phyloP scores from a whole-genome alignment of 1,140 invertebrate species.

The Centruroides sculpturatus region DNA sequence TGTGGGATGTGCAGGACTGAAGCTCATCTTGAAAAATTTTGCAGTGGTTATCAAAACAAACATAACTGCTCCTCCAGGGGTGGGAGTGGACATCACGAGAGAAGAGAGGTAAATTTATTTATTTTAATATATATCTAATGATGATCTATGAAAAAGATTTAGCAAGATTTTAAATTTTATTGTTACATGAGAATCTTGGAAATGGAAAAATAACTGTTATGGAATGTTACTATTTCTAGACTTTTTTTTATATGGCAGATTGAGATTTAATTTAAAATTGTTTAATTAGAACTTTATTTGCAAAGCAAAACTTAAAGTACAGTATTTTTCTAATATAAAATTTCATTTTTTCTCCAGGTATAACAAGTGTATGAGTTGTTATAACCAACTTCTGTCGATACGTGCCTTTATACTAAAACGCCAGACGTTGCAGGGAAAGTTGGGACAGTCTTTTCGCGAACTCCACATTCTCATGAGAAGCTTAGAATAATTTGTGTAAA shows the following conservation, averaged over 20 bases:
- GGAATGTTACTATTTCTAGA: no score
- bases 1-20: conserved; percentile 65
- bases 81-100: conserved; percentile 82
- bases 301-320: no score
- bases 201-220: no score
- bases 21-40: conserved; percentile 82
- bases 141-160: no score
- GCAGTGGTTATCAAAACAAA: conserved; percentile 83
- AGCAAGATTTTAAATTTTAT: no score
- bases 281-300: no score
- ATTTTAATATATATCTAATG: not conserved
- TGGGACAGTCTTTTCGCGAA: conserved; percentile 49
- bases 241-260: no score
- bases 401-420: conserved; percentile 46
- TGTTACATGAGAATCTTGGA: no score
- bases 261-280: no score
- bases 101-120: conserved; percentile 69
- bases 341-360: conserved; percentile 34
- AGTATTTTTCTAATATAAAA: no score
- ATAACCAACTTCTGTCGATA: conserved; percentile 47
- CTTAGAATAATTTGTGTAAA: conserved; percentile 33
- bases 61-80: conserved; percentile 61
- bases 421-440: conserved; percentile 45
- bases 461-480: conserved; percentile 43
- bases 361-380: conserved; percentile 53